A percentile compares a stretch with the other conserved stretches of the same genome.
Evolutionary conservation across 2,113 vertebrate species (phyloP).

Genomic region (Notiomystis cincta): DNA sequence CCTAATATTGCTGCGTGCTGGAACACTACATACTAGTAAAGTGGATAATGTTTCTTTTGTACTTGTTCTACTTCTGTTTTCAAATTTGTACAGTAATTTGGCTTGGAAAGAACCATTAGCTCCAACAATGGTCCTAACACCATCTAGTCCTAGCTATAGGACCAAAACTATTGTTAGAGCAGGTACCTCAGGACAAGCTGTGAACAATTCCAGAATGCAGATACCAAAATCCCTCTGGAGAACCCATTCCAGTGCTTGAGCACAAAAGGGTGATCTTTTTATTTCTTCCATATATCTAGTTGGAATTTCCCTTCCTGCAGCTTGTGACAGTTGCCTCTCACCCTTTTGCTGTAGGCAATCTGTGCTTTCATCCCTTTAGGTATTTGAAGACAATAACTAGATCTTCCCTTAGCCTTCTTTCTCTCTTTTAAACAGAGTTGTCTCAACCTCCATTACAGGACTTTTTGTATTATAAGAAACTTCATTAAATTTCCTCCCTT

Average conservation of each 20-base stretch:
- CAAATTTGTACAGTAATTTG: not conserved
- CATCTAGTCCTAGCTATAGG: not conserved
- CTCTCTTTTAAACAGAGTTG: not conserved
- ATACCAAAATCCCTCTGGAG: not conserved
- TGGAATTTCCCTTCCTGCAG: not conserved
- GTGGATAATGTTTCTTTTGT: not conserved
- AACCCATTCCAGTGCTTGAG: not conserved
- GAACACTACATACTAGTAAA: accelerated
- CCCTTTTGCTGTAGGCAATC: not conserved
- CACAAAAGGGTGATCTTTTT: not conserved
- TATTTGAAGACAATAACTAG: not conserved
- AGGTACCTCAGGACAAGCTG: not conserved
- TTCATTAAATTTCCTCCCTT: not conserved
- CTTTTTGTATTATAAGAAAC: not conserved
- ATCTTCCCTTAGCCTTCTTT: not conserved
- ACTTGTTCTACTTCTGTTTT: not conserved
- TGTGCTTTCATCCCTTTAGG: not conserved
- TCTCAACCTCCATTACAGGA: not conserved
- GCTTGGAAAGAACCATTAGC: not conserved
- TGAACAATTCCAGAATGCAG: not conserved
- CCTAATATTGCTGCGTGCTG: not conserved
- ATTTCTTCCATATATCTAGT: not conserved
- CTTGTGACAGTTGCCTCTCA: not conserved
- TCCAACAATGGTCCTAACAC: not conserved
- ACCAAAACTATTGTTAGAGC: not conserved